Conservation (phyloP, 2,888 invertebrate genomes). For the Colostygia pectinataria region DNA sequence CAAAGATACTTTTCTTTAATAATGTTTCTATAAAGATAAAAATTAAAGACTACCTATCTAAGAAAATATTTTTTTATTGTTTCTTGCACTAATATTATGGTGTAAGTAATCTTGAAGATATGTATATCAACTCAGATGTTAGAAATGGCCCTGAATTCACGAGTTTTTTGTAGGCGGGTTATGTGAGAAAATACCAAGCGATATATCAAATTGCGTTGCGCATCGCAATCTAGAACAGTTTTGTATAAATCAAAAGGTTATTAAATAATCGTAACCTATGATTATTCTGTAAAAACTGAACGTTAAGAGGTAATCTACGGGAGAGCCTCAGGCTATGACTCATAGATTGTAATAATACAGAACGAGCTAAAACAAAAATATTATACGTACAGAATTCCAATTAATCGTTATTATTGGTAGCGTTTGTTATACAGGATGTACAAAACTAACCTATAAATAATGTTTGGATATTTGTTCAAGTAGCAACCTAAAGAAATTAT, state of each 20-base stretch:
- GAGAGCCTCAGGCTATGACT: conserved; percentile 43
- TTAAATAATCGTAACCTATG: conserved; percentile 45
- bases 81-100: too few species aligned
- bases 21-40: too few species aligned
- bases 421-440: conserved; percentile 38
- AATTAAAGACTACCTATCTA: too few species aligned
- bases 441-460: not conserved
- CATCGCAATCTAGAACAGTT: conserved; percentile 49
- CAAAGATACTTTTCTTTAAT: too few species aligned
- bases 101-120: too few species aligned
- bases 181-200: conserved; percentile 33
- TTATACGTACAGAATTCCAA: conserved; percentile 55
- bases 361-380: conserved; percentile 55
- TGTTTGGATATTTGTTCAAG: too few species aligned
- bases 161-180: conserved; percentile 21
- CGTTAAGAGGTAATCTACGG: conserved; percentile 43
- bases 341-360: conserved; percentile 43
- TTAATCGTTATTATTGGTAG: conserved; percentile 67
- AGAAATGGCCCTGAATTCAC: not conserved
- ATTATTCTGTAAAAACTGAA: conserved; percentile 50
- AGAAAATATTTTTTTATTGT: too few species aligned
- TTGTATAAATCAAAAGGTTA: conserved; percentile 50
- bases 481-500: too few species aligned
- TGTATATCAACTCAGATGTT: not conserved
- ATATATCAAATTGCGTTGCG: conserved; percentile 38